Conservation (phyloP, 2,113 vertebrate genomes). For the Centrocercus urophasianus region DNA sequence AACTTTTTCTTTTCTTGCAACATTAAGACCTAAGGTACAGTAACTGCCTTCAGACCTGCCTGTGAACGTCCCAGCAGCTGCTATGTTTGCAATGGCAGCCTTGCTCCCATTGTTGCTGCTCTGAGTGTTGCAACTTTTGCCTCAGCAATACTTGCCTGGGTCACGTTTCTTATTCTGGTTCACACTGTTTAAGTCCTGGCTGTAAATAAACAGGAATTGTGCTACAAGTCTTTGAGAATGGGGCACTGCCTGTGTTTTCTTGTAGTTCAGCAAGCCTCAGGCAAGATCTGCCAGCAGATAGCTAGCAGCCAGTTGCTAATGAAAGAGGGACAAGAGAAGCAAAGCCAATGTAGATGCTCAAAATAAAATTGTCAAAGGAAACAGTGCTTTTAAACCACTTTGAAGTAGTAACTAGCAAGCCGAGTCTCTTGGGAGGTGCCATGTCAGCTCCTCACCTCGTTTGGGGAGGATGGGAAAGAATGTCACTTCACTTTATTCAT, state of each 20-base stretch:
- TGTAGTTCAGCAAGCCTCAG: neutral
- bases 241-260: neutral
- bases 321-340: neutral
- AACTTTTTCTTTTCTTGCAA: neutral
- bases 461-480: neutral
- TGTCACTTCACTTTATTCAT: neutral
- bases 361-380: neutral
- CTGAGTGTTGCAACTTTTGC: neutral
- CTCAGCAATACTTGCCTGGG: rapidly evolving
- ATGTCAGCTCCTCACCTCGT: neutral
- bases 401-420: neutral
- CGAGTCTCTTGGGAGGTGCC: neutral
- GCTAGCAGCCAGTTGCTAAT: neutral
- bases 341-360: neutral
- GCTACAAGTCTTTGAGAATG: neutral
- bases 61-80: neutral
- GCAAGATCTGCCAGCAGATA: neutral
- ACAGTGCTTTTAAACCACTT: neutral
- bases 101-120: neutral
- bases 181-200: neutral
- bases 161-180: neutral
- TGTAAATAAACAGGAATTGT: neutral
- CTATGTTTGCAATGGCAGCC: neutral
- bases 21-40: rapidly evolving
- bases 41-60: neutral